phyloP scores from a whole-genome alignment of 2,888 invertebrate genomes.

The Aquatica leii region DNA sequence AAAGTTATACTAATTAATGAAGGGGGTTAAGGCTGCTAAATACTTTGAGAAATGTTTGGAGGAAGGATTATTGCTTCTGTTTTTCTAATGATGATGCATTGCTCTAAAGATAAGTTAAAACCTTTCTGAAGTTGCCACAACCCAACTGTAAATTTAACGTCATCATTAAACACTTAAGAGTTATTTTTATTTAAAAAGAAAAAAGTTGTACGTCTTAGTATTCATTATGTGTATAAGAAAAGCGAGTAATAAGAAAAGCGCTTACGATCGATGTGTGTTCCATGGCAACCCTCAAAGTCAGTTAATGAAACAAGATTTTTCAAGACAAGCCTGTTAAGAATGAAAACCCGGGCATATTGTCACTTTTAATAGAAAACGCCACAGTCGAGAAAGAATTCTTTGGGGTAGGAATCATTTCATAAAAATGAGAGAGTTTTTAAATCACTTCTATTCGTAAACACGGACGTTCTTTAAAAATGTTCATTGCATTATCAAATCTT shows the following conservation, averaged over 20 bases:
- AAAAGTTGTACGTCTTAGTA: background rate
- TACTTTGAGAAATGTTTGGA: slow-evolving; percentile 57
- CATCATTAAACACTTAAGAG: background rate
- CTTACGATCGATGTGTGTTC: slow-evolving; percentile 42
- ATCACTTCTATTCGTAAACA: too few species aligned
- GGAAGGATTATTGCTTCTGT: slow-evolving; percentile 47
- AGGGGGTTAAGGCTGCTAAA: slow-evolving; percentile 60
- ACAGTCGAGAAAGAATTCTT: slow-evolving; percentile 23
- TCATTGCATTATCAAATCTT: background rate
- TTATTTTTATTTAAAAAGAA: background rate
- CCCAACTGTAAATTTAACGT: slow-evolving; percentile 14
- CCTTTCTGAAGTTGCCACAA: slow-evolving; percentile 13
- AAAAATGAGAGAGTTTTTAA: slow-evolving; percentile 15
- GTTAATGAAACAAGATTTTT: slow-evolving; percentile 63
- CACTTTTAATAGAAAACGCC: slow-evolving; percentile 49
- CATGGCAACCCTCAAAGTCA: slow-evolving; percentile 53
- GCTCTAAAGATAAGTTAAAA: slow-evolving; percentile 25
- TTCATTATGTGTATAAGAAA: slow-evolving; percentile 29
- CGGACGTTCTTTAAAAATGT: slow-evolving; percentile 19
- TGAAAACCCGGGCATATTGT: slow-evolving; percentile 55
- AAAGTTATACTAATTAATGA: slow-evolving; percentile 63
- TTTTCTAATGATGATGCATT: slow-evolving; percentile 38
- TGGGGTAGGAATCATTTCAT: slow-evolving; percentile 20
- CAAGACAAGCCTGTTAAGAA: slow-evolving; percentile 57
- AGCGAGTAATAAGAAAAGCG: slow-evolving; percentile 27